Percentiles rank a stretch among this genome's conserved stretches.
phyloP scores from a whole-genome alignment of 2,888 invertebrate species.

The Papilio protenor region DNA sequence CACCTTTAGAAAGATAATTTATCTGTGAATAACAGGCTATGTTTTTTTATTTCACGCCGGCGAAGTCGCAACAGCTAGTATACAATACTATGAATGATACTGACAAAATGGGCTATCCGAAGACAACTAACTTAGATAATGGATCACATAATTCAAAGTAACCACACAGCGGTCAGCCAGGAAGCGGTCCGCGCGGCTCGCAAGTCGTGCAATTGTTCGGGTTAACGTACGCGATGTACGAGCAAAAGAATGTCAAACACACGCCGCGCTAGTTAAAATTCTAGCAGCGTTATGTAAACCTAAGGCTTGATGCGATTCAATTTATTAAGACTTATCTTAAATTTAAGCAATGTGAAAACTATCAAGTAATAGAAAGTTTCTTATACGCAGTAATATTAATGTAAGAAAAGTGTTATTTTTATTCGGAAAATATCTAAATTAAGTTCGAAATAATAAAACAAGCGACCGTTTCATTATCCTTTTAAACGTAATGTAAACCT shows the following conservation, averaged over 20 bases:
- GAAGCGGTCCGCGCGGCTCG: neutral
- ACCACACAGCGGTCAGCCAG: neutral
- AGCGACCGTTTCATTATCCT: neutral
- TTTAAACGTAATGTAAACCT: neutral
- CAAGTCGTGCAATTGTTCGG: conserved; percentile 13
- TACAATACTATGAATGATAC: neutral
- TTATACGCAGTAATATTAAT: neutral
- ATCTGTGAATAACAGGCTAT: no score
- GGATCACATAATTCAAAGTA: conserved; percentile 3
- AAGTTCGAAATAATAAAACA: neutral
- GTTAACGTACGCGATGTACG: conserved; percentile 12
- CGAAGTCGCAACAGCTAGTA: no score
- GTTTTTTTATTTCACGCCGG: no score
- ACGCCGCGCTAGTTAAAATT: conserved; percentile 26
- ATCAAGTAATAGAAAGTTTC: neutral
- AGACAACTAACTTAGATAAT: neutral
- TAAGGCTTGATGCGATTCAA: conserved; percentile 17
- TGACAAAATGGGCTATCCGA: neutral
- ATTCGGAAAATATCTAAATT: neutral
- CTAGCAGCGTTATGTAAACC: conserved; percentile 29
- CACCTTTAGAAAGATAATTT: no score
- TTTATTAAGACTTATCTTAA: conserved; percentile 11
- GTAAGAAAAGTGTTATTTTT: no score
- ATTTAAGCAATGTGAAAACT: conserved; percentile 18
- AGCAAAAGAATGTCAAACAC: conserved; percentile 28